Base-by-base conservation (phyloP, 2,113 vertebrate genomes). In the Lonchura striata region DNA sequence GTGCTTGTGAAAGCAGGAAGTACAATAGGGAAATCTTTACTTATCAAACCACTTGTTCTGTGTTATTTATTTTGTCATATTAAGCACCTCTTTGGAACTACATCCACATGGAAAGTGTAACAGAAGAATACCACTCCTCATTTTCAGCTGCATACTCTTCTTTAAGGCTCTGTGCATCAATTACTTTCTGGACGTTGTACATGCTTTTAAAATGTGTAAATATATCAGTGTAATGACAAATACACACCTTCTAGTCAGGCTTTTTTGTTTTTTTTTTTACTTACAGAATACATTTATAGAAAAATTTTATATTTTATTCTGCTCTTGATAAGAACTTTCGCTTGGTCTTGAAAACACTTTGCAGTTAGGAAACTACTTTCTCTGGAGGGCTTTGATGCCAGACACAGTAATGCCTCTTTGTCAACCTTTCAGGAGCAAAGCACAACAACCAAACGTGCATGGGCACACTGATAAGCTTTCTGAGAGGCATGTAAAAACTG, bases 11-110 rank as follows among this genome's bases (percentile, higher is more conserved):
- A 92, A 89, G 15, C 44, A 90, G 74, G 70, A 93, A 88, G 50
- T 52, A 30, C 79, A 95, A 96, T 13, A 78, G 23, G 31, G 61
- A 95, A 96, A 85, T 54, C 27, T 71, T 92, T 76, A 57, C 35
- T 86, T 69, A 75, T 94, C 30, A 70, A 74, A 49, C 27, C 37
- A 57, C 46, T 88, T 72, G n/a, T 31, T 95, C 89, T 53, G 72
- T 59, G 22, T 37, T 77, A 46, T 10, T 66, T 33, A 10, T 85
- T 91, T 78, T 71, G 61, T 42, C 46, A 60, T 52, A 78, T 49
- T 56, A 84, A 88, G 30, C 46, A 65, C 31, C 17, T 22, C 20
- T 92, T 89, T 44, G 50, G 50, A 80, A 71, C 54, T 61, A 53
- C 6, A 86, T 39, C 42, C 50, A 57, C 9, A 13, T 5, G 11